phyloP scores from a whole-genome alignment of 2,888 invertebrate species.

The Thysanoteuthis rhombus region DNA sequence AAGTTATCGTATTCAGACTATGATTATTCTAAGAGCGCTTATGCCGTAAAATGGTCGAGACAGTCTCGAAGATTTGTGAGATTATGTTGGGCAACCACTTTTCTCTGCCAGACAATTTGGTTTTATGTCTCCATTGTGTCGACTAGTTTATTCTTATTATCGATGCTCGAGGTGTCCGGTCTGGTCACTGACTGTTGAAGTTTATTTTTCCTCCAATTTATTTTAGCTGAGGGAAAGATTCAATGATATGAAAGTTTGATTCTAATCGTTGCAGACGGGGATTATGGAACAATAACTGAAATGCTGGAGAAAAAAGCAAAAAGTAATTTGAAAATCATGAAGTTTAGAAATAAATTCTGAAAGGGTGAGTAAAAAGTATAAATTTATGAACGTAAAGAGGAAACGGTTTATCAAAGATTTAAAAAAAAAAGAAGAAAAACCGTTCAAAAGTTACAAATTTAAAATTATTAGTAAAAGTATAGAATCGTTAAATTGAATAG shows the following conservation, averaged over 20 bases:
- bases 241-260: neutral
- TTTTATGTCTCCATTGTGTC: neutral
- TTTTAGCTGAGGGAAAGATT: neutral
- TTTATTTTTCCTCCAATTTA: neutral
- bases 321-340: no score
- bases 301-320: neutral
- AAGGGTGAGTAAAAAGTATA: no score
- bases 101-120: neutral
- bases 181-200: neutral
- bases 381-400: no score
- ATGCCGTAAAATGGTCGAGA: neutral
- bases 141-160: neutral
- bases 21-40: neutral
- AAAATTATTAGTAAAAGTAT: no score
- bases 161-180: neutral
- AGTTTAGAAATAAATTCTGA: no score
- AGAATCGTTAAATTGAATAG: no score
- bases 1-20: neutral
- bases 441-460: no score
- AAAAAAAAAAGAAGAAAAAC: no score
- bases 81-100: neutral
- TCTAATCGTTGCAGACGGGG: neutral
- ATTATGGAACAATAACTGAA: neutral
- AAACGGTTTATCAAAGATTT: no score
- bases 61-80: neutral